Evolutionary conservation across 2,113 vertebrate species (phyloP), one percentile per base, ranked within the genome.

Genomic region (Apistogramma diplotaenia): DNA sequence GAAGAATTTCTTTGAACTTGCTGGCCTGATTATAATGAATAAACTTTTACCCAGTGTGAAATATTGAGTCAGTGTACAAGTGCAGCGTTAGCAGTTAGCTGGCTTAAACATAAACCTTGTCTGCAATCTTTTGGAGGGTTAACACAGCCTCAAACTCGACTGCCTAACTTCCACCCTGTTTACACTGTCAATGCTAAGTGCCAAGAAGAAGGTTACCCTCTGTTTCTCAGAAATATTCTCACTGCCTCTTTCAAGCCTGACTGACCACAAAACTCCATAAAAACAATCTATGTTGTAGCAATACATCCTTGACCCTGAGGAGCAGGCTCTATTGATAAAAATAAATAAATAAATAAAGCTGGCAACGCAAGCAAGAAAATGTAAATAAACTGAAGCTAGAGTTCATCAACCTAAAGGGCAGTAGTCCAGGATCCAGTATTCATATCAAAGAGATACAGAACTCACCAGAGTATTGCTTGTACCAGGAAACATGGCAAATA

Each of bases 211-310:
- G 79, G 83, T 82, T 81, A 80, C 15, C 1, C 27, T 59, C 27
- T 73, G 51, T 82, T 76, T 86, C 4, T 10, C n/a, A 82, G 78
- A 79, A 74, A 49, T n/a, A 85, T 74, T 83, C 18, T 78, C 37
- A 29, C 51, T 5, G 61, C 43, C 71, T 84, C 79, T 62, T 85
- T 89, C 76, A 79, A 78, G 86, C 80, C 67, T 79, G 85, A 83
- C 29, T 83, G 79, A 88, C 56, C 74, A 81, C 72, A 67, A 81
- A 78, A 75, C 67, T 58, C 40, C 75, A 53, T 58, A 51, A 90
- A 88, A 92, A 85, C 88, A 93, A 76, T 85, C 62, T 10, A 15
- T 92, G 85, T 86, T 86, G 40, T 74, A 81, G 78, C 83, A 91
- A 86, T 58, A 87, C 89, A 80, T 53, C 80, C 78, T 71, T 91